phyloP scores from a whole-genome alignment of 1,140 invertebrate genomes.

The Dendroctonus valens region DNA sequence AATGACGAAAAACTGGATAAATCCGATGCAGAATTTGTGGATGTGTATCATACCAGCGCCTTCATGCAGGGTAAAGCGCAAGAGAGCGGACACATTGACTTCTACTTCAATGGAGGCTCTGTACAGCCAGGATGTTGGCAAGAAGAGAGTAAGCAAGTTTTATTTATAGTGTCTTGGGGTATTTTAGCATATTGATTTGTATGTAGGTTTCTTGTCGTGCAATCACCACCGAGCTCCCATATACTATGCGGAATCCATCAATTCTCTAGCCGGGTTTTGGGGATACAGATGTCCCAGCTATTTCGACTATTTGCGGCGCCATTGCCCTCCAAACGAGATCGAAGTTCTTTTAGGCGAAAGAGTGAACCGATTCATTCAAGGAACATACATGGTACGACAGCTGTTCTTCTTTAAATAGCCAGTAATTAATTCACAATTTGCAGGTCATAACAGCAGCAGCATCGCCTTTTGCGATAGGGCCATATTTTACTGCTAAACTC shows the following conservation, averaged over 20 bases:
- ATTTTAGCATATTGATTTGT: conserved; percentile 9
- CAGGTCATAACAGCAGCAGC: conserved; percentile 22
- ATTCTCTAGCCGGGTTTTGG: conserved; percentile 66
- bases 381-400: conserved; percentile 43
- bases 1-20: conserved; percentile 64
- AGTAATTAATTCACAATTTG: neutral
- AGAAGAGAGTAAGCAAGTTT: conserved; percentile 63
- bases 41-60: conserved; percentile 86
- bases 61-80: conserved; percentile 78
- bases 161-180: neutral
- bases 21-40: conserved; percentile 74
- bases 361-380: conserved; percentile 31
- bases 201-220: conserved; percentile 54
- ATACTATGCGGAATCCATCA: conserved; percentile 76
- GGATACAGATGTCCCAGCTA: conserved; percentile 66
- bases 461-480: conserved; percentile 22
- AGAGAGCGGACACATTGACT: conserved; percentile 79
- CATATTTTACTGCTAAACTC: conserved; percentile 8
- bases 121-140: conserved; percentile 81
- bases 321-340: conserved; percentile 51
- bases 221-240: conserved; percentile 65
- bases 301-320: conserved; percentile 61
- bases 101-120: conserved; percentile 85
- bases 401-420: neutral
- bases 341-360: conserved; percentile 47